Evolutionary conservation across 2,797 vertebrate genomes (phyloP).

Genomic region (Coreius guichenoti): DNA sequence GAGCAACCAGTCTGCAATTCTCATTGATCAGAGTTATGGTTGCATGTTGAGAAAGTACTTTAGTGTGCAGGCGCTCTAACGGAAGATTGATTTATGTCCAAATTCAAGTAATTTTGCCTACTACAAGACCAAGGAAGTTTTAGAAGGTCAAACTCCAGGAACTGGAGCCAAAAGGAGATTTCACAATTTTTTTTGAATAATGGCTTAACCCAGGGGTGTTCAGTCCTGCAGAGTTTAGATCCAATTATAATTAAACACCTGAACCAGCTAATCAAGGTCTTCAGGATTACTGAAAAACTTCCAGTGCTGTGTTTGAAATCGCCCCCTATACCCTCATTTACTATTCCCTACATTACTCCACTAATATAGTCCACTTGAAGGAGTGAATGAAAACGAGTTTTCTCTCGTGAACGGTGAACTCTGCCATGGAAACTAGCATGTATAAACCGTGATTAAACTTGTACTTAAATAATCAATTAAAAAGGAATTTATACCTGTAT

Average conservation of each 20-base stretch:
- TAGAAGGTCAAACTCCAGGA: neutral
- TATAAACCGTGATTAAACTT: too few species aligned
- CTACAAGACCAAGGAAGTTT: neutral
- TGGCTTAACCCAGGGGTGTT: neutral
- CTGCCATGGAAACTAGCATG: too few species aligned
- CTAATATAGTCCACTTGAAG: too few species aligned
- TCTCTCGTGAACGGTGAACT: too few species aligned
- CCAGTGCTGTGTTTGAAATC: neutral
- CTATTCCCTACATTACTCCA: too few species aligned
- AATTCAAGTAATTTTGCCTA: neutral
- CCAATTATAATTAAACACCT: conserved; percentile 8
- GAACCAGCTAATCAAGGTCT: neutral
- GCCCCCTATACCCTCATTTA: too few species aligned
- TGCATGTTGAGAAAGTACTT: neutral
- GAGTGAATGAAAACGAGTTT: too few species aligned
- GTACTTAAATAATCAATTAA: too few species aligned
- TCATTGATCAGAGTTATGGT: neutral
- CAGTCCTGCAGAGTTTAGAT: neutral
- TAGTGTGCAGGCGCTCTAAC: neutral
- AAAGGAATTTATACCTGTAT: too few species aligned
- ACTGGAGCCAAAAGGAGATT: neutral
- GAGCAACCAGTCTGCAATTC: neutral
- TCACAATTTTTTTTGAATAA: neutral
- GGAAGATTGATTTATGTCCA: neutral
- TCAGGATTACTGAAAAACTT: conserved; percentile 10